Evolutionary conservation across 1,140 invertebrate species (phyloP), one percentile per base, ranked within the genome.

Genomic region (Procambarus virginalis): DNA sequence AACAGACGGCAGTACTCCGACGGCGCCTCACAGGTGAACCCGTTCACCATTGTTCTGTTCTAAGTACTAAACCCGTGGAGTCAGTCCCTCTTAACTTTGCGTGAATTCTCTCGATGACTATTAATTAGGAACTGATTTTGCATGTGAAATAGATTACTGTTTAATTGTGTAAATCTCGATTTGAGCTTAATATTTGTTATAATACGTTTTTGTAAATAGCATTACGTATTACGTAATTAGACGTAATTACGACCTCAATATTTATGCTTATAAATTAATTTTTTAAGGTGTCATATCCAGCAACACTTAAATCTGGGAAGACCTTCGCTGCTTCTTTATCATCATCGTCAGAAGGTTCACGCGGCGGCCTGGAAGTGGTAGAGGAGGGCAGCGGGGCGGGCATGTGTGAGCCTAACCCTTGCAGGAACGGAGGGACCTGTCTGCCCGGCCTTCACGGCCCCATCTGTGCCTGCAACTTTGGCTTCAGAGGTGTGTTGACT

Each of bases 341-440:
- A 17, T 75, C 68, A 17, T 76, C 60, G 20, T 75, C 17, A n/a
- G 22, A 20, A 34, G 34, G 46, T 12, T 60, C 70, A 20, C 51
- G 60, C 3, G 22, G 22, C 45, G 20, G 55, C 48, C 6, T 70
- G 10, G 12, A 55, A 9, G 46, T 76, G 9, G 34, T 79, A 9
- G 46, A 34, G 17, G 10, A 55, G 14, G 68, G 49, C 1, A 70
- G 20, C 58, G 46, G 22, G 34, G 10, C 22, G 17, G 88, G 34
- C 14, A 55, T 79, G 58, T 89, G 81, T 51, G 80, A 77, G 3
- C 48, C 55, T 8, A 84, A 34, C 45, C 75, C 81, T 3, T 89
- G 88, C 45, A 34, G 20, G 73, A 68, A 89, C n/a, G 88, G 88
- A 49, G 82, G 88, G 4, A 89, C 88, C 12, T 89, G 88, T 60